Conservation (phyloP, 2,113 vertebrate genomes). For the Gymnogyps californianus region DNA sequence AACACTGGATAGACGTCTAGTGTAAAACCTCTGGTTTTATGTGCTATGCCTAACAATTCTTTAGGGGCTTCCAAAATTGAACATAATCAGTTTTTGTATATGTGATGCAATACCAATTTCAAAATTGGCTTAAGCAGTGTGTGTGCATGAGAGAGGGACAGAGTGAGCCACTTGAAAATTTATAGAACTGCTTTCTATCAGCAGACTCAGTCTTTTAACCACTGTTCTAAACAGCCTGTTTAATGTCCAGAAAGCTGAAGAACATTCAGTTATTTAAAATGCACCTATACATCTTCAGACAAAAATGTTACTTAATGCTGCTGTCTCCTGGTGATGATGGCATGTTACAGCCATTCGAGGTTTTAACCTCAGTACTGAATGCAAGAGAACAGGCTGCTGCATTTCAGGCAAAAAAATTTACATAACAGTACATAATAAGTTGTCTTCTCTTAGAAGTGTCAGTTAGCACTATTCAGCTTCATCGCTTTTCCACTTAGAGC, state of each 20-base stretch:
- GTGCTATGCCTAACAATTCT: background rate
- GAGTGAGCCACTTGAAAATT: background rate
- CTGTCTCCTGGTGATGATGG: background rate
- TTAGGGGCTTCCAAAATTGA: background rate
- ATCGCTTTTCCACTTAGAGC: background rate
- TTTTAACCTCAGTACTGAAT: background rate
- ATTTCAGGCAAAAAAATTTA: background rate
- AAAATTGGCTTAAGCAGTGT: background rate
- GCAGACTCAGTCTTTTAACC: background rate
- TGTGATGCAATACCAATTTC: background rate
- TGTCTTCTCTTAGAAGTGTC: background rate
- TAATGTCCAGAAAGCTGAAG: background rate
- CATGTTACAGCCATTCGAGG: background rate
- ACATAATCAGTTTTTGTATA: background rate
- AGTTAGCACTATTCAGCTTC: background rate
- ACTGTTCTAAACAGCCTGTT: background rate
- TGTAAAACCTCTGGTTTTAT: background rate
- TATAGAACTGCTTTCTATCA: background rate
- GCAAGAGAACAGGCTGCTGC: background rate
- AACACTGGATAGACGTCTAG: background rate
- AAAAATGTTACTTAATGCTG: background rate
- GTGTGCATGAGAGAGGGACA: background rate
- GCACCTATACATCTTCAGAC: background rate
- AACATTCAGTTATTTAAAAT: background rate
- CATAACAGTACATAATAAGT: background rate